Percentiles rank a stretch among this genome's conserved stretches.
These are phyloP conservation scores for Penelope pileata DNA, from an alignment of 2,113 vertebrate species.

Conservation along the genomic window DNA sequence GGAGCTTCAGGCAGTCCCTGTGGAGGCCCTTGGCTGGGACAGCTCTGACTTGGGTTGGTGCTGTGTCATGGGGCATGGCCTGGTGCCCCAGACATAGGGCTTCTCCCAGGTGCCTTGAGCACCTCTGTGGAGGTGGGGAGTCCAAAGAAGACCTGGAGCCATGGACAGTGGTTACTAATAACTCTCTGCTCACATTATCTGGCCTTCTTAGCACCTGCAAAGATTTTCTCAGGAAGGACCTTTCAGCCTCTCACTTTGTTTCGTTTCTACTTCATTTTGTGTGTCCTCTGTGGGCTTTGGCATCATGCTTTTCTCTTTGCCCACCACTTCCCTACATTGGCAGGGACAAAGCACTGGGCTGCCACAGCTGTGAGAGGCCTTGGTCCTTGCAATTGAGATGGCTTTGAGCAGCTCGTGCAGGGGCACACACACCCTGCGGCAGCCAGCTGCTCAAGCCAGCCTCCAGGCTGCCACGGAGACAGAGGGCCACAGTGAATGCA, in stretches of 20 bases:
- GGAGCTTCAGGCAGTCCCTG: neutral
- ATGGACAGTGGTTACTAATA: neutral
- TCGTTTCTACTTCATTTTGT: neutral
- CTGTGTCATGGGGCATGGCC: neutral
- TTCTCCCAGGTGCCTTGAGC: neutral
- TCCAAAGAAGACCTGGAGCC: neutral
- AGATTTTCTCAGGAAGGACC: neutral
- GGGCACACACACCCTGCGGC: neutral
- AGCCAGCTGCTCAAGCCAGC: neutral
- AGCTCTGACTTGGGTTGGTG: neutral
- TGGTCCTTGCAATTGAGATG: neutral
- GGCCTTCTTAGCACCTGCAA: neutral
- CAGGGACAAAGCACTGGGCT: neutral
- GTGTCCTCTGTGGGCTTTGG: neutral
- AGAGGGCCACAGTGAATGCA: neutral
- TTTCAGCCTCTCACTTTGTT: neutral
- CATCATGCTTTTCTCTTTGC: neutral
- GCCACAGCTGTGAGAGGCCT: no score
- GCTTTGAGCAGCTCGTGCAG: neutral
- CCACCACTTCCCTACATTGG: neutral
- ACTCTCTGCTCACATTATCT: accelerated
- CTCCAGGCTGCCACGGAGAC: neutral
- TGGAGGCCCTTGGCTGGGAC: neutral
- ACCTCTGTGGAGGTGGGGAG: neutral
- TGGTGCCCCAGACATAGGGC: neutral